Conservation (phyloP, 2,888 invertebrate genomes). For the Leptinotarsa juncta region DNA sequence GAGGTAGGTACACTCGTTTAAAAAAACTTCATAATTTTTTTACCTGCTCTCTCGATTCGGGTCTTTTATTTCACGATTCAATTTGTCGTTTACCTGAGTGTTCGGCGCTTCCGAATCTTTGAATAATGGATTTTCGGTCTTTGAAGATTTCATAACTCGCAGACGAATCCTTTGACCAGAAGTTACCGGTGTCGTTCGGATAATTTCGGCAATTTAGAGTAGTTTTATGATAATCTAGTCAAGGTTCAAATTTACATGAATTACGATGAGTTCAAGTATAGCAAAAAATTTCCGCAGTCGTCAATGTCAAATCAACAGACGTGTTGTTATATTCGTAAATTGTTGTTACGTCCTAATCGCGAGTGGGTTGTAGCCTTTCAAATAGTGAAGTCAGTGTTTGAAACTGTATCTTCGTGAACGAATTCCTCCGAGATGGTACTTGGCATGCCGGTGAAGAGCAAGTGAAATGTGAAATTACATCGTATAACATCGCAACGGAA, state of each 20-base stretch:
- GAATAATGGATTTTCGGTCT: conserved; percentile 34
- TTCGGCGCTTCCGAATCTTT: conserved; percentile 24
- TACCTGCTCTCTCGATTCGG: conserved; percentile 33
- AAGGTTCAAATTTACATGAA: conserved; percentile 22
- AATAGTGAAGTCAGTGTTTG: background rate
- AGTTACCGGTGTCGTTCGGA: background rate
- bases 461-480: conserved; percentile 1
- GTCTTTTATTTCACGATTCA: conserved; percentile 26
- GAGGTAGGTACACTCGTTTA: conserved; percentile 25
- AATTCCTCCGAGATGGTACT: background rate
- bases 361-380: background rate
- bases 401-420: background rate
- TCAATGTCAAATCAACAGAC: conserved; percentile 21
- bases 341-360: conserved; percentile 9
- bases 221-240: conserved; percentile 25
- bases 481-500: conserved; percentile 15
- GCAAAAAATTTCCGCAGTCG: conserved; percentile 20
- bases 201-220: conserved; percentile 2
- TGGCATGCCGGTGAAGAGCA: background rate
- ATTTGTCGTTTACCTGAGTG: conserved; percentile 41
- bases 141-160: conserved; percentile 10
- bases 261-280: conserved; percentile 9
- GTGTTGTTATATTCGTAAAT: conserved; percentile 14
- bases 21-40: conserved; percentile 25
- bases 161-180: conserved; percentile 3